Evolutionary conservation across 2,888 invertebrate genomes (phyloP), one percentile per base, ranked within the genome.

Genomic region (Eristalis tenax): DNA sequence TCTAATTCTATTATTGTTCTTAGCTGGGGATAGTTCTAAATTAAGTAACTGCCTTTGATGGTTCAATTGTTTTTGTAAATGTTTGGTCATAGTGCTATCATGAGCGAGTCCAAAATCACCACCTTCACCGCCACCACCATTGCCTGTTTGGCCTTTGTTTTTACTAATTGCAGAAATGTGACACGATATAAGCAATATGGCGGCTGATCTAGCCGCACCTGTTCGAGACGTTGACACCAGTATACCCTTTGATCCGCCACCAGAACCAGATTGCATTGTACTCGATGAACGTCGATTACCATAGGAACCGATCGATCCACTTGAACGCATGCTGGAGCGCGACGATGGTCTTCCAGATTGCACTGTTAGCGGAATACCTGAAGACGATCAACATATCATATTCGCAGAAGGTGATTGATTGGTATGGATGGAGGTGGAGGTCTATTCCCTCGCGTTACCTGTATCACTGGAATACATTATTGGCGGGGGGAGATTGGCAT

Each of bases 131-230:
- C 89, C 89, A 75, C 88, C 90, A 77, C 89, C 90, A 90, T 91
- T 94, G 93, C 94, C 94, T 94, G 94, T 93, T 93, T 93, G 93
- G 91, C 61, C 91, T 93, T 93, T 94, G 94, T 94, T 93, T 92
- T 87, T 92, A 91, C 89, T 88, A 88, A 92, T 91, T 89, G 94
- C 94, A 94, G 94, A 94, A 93, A 96, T 95, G 94, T 96, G 96
- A 95, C 96, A 97, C 95, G 97, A 97, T 95, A 97, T 97, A 95
- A 97, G 96, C 96, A 97, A 97, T 96, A 97, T 97, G 96, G 97
- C 97, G 94, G 97, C 97, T 94, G 96, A 95, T 94, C 97, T 96
- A 94, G 97, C 97, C 95, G 97, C 97, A 97, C 97, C 97, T 97
- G 97, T 96, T 94, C 97, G 96, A 93, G 97, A 97, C 91, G 96